These are phyloP conservation scores for Clarias laeviceps DNA, from an alignment of 2,797 vertebrate genomes.

Conservation along the genomic window DNA sequence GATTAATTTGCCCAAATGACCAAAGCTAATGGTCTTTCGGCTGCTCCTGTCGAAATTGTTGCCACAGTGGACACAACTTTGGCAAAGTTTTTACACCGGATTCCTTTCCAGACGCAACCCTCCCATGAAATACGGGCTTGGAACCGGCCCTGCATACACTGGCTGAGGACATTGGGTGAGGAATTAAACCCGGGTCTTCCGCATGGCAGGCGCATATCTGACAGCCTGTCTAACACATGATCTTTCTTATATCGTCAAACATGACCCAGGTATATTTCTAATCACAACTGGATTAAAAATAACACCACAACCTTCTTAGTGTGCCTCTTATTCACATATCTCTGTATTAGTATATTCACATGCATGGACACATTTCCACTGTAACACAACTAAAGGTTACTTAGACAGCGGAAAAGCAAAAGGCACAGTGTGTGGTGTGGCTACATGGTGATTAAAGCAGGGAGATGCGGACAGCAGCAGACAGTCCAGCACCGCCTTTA, in stretches of 20 bases:
- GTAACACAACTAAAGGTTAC: conserved; percentile 21
- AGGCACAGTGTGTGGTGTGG: conserved; percentile 20
- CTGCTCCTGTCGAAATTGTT: no score
- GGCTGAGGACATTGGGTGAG: no score
- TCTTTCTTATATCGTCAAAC: neutral
- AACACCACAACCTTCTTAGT: neutral
- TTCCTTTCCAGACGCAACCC: no score
- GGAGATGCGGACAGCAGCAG: conserved; percentile 28
- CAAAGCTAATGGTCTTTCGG: no score
- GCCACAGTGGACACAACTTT: no score
- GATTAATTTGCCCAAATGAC: neutral
- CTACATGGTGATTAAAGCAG: conserved; percentile 33
- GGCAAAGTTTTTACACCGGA: no score
- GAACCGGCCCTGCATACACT: no score
- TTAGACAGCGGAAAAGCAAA: conserved; percentile 19
- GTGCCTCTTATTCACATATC: neutral
- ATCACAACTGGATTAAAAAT: neutral
- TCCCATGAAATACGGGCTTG: no score
- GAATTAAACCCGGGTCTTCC: no score
- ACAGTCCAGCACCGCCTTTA: conserved; percentile 46
- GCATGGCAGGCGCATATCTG: neutral
- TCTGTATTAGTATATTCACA: neutral
- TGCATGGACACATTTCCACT: neutral
- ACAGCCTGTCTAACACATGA: neutral
- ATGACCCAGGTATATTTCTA: neutral